A percentile compares a stretch with the other conserved stretches of the same genome.
These are phyloP conservation scores for Caenorhabditis zanzibari DNA, from an alignment of 2,888 invertebrate genomes.

Conservation along the genomic window DNA sequence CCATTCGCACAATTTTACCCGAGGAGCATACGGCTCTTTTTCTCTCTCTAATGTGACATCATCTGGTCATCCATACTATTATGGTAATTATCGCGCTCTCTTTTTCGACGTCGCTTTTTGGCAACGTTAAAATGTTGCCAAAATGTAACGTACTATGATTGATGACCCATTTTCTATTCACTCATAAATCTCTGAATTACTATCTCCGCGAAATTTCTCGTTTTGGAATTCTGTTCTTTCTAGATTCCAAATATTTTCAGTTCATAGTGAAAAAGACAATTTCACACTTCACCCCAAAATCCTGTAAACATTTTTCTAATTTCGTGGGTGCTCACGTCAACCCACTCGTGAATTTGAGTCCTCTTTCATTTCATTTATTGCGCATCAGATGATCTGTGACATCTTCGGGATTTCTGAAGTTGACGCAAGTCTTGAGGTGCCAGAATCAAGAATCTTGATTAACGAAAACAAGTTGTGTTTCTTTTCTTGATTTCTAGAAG, in stretches of 20 bases:
- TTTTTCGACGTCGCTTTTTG: conserved; percentile 3
- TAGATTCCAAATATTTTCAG: not conserved
- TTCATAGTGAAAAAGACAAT: not conserved
- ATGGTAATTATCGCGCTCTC: conserved; percentile 49
- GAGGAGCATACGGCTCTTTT: conserved; percentile 12
- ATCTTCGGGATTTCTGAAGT: conserved; percentile 24
- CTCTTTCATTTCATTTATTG: conserved; percentile 50
- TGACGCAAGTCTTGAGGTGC: conserved; percentile 31
- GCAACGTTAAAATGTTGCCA: not conserved
- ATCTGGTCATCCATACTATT: conserved; percentile 39
- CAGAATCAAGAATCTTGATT: conserved; percentile 25
- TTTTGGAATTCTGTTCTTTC: not conserved
- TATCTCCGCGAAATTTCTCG: not conserved
- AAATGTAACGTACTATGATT: conserved; percentile 14
- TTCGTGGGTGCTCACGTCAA: conserved; percentile 49
- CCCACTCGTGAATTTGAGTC: conserved; percentile 29
- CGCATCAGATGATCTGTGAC: conserved; percentile 60
- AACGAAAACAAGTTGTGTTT: conserved; percentile 12
- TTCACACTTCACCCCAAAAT: conserved; percentile 1
- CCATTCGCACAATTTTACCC: conserved; percentile 18
- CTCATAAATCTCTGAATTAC: conserved; percentile 1
- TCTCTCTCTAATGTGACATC: conserved; percentile 35
- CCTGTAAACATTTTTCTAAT: conserved; percentile 44
- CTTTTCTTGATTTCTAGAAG: not conserved
- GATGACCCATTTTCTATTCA: not conserved